A percentile compares a stretch with the other conserved stretches of the same genome.
Evolutionary conservation across 2,113 vertebrate species (phyloP).

Genomic region (Nothobranchius kuhntae): DNA sequence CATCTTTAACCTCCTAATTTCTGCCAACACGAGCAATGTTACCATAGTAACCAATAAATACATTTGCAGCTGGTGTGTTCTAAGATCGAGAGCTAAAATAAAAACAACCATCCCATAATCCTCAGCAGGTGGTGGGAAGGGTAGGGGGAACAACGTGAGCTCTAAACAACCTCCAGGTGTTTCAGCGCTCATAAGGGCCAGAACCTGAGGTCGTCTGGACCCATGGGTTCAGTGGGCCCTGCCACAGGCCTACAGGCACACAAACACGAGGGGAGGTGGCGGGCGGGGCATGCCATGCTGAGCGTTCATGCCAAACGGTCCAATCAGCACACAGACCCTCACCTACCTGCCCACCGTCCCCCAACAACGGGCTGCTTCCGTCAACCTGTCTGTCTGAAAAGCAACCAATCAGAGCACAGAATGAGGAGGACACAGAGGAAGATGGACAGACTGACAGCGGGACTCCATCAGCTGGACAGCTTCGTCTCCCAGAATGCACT

Average conservation of each 20-base stretch:
- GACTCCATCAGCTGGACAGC: conserved; percentile 13
- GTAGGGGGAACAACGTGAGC: too few species aligned
- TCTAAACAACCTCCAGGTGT: too few species aligned
- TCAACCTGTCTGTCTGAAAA: conserved; percentile 82
- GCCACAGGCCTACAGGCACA: background rate
- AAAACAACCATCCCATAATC: too few species aligned
- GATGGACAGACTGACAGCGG: conserved; percentile 29
- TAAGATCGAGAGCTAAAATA: too few species aligned
- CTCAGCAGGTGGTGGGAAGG: too few species aligned
- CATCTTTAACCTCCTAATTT: too few species aligned
- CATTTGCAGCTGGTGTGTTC: too few species aligned
- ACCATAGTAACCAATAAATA: too few species aligned
- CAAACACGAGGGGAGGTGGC: background rate
- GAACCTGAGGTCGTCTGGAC: background rate
- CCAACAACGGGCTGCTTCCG: conserved; percentile 74
- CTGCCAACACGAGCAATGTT: too few species aligned
- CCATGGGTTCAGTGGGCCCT: conserved; percentile 5
- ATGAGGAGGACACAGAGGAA: conserved; percentile 63
- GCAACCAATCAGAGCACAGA: conserved; percentile 79
- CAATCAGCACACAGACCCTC: conserved; percentile 55
- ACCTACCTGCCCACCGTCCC: conserved; percentile 82
- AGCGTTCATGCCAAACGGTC: conserved; percentile 56
- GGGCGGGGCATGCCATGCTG: conserved; percentile 74
- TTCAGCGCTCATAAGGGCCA: background rate
- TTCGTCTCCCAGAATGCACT: conserved; percentile 39